A percentile compares a stretch with the other conserved stretches of the same genome.
Evolutionary conservation across 2,797 vertebrate species (phyloP).

Genomic region (Champsocephalus gunnari): DNA sequence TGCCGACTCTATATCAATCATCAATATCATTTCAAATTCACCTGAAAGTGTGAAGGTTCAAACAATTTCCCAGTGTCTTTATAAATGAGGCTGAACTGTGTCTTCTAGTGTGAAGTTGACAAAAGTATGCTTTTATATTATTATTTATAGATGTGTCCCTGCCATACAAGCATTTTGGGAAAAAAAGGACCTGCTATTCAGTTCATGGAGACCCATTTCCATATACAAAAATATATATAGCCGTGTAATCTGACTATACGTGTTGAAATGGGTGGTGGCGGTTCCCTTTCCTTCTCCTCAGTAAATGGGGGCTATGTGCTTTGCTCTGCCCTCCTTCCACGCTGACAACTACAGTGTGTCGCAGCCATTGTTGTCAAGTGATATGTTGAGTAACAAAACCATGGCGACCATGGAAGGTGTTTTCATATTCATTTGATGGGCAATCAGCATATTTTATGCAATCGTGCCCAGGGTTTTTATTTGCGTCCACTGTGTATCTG

Average conservation of each 20-base stretch:
- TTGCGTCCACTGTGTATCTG: slow-evolving; percentile 44
- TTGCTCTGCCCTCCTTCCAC: slow-evolving; percentile 45
- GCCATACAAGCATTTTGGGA: slow-evolving; percentile 12
- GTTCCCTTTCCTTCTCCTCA: slow-evolving; percentile 12
- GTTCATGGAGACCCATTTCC: slow-evolving; percentile 28
- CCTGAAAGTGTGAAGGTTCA: slow-evolving; percentile 20
- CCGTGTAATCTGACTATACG: slow-evolving; percentile 45
- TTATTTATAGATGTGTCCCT: slow-evolving; percentile 39
- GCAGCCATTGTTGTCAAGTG: slow-evolving; percentile 77
- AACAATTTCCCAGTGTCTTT: slow-evolving; percentile 6
- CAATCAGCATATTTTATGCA: slow-evolving; percentile 81
- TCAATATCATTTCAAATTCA: slow-evolving; percentile 7
- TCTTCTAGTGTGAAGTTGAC: slow-evolving; percentile 13
- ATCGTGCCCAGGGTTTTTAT: slow-evolving; percentile 49
- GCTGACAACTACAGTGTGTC: slow-evolving; percentile 58
- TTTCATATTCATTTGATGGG: slow-evolving; percentile 80
- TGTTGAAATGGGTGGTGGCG: slow-evolving; percentile 44
- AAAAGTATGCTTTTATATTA: slow-evolving; percentile 42
- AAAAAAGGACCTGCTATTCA: slow-evolving; percentile 23
- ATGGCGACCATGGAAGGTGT: slow-evolving; percentile 74
- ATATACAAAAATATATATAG: slow-evolving; percentile 26
- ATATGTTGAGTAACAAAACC: slow-evolving; percentile 82
- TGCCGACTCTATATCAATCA: not conserved
- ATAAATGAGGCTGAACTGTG: slow-evolving; percentile 24
- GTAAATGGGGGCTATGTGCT: slow-evolving; percentile 38